A percentile compares a stretch with the other conserved stretches of the same genome.
phyloP scores from a whole-genome alignment of 2,797 vertebrate species.

The Cyprinodon diabolis region DNA sequence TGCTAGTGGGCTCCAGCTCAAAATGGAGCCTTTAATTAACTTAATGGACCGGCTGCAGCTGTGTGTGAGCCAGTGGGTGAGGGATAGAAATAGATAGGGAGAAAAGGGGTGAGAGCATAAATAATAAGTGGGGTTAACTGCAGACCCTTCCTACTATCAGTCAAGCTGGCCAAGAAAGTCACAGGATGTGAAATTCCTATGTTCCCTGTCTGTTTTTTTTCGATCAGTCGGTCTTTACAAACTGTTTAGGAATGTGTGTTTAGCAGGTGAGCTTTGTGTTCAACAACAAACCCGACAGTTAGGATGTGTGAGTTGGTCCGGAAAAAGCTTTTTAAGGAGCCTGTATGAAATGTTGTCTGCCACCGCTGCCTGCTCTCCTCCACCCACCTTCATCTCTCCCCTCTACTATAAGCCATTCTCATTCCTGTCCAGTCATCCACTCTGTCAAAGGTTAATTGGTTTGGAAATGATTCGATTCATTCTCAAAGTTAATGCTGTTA shows the following conservation, averaged over 20 bases:
- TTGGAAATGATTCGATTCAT: constrained; percentile 89
- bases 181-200: constrained; percentile 28
- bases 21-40: constrained; percentile 90
- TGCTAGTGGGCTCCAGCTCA: constrained; percentile 79
- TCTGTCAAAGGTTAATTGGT: constrained; percentile 90
- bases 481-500: constrained; percentile 87
- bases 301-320: constrained; percentile 30
- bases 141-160: constrained; percentile 67
- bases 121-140: constrained; percentile 77
- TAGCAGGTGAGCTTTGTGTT: background rate
- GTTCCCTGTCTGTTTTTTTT: constrained; percentile 4
- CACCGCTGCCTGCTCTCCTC: constrained; percentile 22
- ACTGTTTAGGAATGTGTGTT: background rate
- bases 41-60: constrained; percentile 85
- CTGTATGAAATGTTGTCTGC: constrained; percentile 21
- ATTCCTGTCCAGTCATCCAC: constrained; percentile 84
- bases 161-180: constrained; percentile 53
- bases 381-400: constrained; percentile 17
- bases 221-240: constrained; percentile 11
- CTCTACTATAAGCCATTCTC: constrained; percentile 65
- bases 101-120: constrained; percentile 54
- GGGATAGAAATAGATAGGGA: constrained; percentile 62
- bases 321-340: background rate
- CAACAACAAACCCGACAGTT: background rate
- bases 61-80: constrained; percentile 70